Percentiles rank a stretch among this genome's conserved stretches.
These are phyloP conservation scores for Myoxocephalus aenaeus DNA, from an alignment of 2,797 vertebrate species.

Conservation along the genomic window DNA sequence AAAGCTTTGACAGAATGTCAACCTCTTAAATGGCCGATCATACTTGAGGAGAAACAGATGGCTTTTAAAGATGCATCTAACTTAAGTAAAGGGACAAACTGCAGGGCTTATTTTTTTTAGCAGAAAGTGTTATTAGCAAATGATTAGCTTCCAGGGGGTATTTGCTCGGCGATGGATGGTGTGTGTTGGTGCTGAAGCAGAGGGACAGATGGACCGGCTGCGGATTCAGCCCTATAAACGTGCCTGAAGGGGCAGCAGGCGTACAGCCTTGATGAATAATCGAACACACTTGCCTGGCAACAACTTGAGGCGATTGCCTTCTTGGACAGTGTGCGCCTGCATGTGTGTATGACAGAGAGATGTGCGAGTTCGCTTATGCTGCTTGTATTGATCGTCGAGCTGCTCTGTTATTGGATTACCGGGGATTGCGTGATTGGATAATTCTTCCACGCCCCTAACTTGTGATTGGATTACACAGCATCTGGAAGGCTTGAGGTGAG, in stretches of 20 bases:
- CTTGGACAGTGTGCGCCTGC: background rate
- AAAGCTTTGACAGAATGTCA: background rate
- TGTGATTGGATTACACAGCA: constrained; percentile 39
- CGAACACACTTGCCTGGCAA: constrained; percentile 36
- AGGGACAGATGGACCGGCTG: constrained; percentile 5
- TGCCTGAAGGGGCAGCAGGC: constrained; percentile 48
- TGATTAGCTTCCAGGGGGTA: constrained; percentile 6
- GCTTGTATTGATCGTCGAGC: constrained; percentile 26
- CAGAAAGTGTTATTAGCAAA: background rate
- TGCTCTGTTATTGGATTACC: constrained; percentile 41
- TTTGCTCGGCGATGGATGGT: constrained; percentile 18
- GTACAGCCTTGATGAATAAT: constrained; percentile 67
- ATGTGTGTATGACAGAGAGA: background rate
- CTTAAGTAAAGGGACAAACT: background rate
- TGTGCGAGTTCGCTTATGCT: background rate
- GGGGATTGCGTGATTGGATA: constrained; percentile 15
- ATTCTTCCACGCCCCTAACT: constrained; percentile 8
- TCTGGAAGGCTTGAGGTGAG: constrained; percentile 6
- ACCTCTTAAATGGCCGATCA: background rate
- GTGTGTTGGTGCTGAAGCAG: constrained; percentile 9
- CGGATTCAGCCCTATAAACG: constrained; percentile 36
- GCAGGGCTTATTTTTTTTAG: background rate
- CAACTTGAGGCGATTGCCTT: constrained; percentile 23
- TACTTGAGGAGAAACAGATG: background rate
- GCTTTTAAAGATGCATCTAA: background rate